Percentiles rank a stretch among this genome's conserved stretches.
Evolutionary conservation across 2,888 invertebrate genomes (phyloP).

Genomic region (Coelinius sp.): DNA sequence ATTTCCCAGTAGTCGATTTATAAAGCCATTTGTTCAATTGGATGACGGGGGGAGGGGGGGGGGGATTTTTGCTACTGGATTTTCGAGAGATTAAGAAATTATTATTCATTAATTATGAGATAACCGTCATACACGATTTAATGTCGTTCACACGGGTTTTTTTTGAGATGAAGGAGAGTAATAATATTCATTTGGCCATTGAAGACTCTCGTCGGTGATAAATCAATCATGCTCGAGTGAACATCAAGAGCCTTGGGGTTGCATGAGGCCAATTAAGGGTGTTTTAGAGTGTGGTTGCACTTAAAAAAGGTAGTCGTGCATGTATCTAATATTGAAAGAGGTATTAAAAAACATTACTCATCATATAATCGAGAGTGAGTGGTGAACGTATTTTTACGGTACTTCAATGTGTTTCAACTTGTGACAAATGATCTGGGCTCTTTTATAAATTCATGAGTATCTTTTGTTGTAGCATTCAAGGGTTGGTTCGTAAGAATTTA

Average conservation of each 20-base stretch:
- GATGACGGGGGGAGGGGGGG: not conserved
- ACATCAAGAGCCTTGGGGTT: conserved; percentile 25
- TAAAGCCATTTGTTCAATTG: not conserved
- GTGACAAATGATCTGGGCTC: conserved; percentile 70
- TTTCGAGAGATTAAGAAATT: not conserved
- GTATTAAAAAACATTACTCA: conserved; percentile 72
- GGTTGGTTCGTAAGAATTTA: too few relatives aligned
- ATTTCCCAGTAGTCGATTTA: not conserved
- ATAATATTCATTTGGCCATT: conserved; percentile 19
- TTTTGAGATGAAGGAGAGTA: not conserved
- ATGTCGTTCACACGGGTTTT: conserved; percentile 13
- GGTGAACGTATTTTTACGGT: conserved; percentile 39
- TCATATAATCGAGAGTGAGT: conserved; percentile 66
- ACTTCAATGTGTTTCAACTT: conserved; percentile 52
- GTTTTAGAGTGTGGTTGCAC: conserved; percentile 68
- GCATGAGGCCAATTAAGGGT: conserved; percentile 68
- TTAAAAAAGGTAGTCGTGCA: conserved; percentile 44
- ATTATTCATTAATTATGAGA: conserved; percentile 5
- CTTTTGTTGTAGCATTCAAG: conserved; percentile 53
- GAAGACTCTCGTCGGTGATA: conserved; percentile 44
- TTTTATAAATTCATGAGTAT: conserved; percentile 71
- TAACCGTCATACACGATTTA: conserved; percentile 20
- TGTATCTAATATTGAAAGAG: conserved; percentile 48
- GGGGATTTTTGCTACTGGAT: not conserved
- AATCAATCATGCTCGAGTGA: conserved; percentile 58